These are phyloP conservation scores for Numida meleagris DNA, from an alignment of 2,113 vertebrate species.

Conservation along the genomic window DNA sequence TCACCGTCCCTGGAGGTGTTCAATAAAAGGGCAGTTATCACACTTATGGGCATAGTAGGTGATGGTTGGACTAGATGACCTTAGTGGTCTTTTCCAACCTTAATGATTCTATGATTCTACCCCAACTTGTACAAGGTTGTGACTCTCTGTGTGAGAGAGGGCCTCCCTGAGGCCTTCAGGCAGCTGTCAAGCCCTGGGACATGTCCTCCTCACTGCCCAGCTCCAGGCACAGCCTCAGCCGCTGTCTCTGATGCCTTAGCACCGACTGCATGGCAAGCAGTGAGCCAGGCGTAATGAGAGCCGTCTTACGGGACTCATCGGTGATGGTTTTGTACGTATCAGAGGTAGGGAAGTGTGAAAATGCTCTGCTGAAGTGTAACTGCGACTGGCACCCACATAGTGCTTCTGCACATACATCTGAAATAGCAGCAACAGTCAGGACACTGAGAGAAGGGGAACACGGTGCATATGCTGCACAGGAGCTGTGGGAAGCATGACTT, in stretches of 20 bases:
- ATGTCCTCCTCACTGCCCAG: accelerated
- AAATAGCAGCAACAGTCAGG: neutral
- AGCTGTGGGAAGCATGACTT: neutral
- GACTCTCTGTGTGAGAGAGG: accelerated
- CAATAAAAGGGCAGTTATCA: no score
- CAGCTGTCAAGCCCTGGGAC: neutral
- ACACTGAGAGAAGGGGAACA: neutral
- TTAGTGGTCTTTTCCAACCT: no score
- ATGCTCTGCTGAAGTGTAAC: constrained; percentile 21
- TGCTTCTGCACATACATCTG: neutral
- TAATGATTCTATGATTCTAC: no score
- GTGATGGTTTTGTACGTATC: neutral
- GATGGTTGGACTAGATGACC: no score
- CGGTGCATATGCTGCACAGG: neutral
- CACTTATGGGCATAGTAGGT: no score
- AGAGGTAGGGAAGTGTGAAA: neutral
- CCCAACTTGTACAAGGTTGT: accelerated
- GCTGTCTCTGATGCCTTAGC: neutral
- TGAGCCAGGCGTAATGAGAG: accelerated
- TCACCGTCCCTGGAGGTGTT: no score
- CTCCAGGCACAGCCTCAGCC: neutral
- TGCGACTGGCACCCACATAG: neutral
- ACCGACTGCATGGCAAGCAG: neutral
- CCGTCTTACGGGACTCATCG: accelerated
- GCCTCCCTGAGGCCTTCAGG: neutral